Evolutionary conservation across 2,888 invertebrate species (phyloP), one percentile per base, ranked within the genome.

Genomic region (Netelia inedita): DNA sequence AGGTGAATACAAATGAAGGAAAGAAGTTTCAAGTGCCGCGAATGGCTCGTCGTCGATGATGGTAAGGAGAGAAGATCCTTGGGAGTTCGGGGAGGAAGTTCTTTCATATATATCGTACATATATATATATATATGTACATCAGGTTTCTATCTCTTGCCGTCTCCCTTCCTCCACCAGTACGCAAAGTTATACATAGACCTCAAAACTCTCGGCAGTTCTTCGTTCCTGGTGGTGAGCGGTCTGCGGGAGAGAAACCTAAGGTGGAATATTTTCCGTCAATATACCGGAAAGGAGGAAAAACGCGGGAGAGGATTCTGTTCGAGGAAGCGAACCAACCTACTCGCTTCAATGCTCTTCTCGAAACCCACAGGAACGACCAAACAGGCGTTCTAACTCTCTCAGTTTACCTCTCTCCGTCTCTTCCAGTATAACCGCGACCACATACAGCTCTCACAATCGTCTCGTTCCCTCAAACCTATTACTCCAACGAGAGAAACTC

Each of bases 401-500:
- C 57, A 57, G 8, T 23, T 16, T 14, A 65, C 21, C 65, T 23
- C 16, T 43, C n/a, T 65, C 10, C n/a, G 16, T 43, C 41, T 23
- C 65, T 16, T 35, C 65, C 35, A 6, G 35, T 35, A 35, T 35
- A 35, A 35, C 35, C 35, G 1, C 35, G 6, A 35, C 35, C 35
- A 35, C 35, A 35, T 6, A 35, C 35, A 35, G 6, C 35, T 35
- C 35, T 35, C 35, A 69, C 53, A 43, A 61, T 53, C 76, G 55
- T 69, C 78, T 71, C 66, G 68, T 83, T 69, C 63, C 61, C 57
- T 53, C 65, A 61, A 81, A 89, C 83, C 90, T 88, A 91, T 90
- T 89, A 90, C 89, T 87, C 23, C 73, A 73, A 69, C 87, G 85
- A 82, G 80, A 88, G 88, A 90, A 90, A 90, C 89, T 91, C 90